Evolutionary conservation across 2,113 vertebrate genomes (phyloP), one percentile per base, ranked within the genome.

Genomic region (Elanoides forficatus): DNA sequence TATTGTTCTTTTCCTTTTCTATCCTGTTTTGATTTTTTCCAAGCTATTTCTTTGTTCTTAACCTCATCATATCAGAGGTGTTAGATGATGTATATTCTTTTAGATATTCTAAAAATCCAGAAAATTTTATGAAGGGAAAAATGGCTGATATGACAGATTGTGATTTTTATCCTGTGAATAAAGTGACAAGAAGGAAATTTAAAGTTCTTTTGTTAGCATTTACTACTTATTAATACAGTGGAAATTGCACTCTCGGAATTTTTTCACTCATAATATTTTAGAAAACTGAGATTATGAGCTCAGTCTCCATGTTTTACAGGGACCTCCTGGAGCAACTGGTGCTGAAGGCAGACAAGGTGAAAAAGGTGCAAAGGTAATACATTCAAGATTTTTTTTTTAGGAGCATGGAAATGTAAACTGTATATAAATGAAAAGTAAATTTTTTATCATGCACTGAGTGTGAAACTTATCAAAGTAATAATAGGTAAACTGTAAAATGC

Each of bases 321-420:
- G 99, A 93, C 99, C 99, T 85, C 99, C 98, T n/a, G 99, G 99
- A 93, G 97, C 98, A 60, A 95, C 98, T 4, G 99, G 99, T 74
- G 87, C 99, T 90, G 99, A 99, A 97, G 99, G 99, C 97, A 99
- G 99, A 87, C 99, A 99, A 98, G 99, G 99, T 81, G 99, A 99
- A 98, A 99, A 99, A 97, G 99, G 99, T 59, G 98, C 99, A 71
- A 99, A 99, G 99, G 99, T 99, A 99, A 98, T 62, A 34, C 17
- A 25, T 5, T 43, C 26, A 32, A 26, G 11, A 23, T 8, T 45
- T 56, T 42, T 42, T 40, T 92, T 86, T 74, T 25, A 30, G 15
- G 21, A 62, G 5, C 13, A 53, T 38, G 23, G 21, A 76, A 82
- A 76, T 63, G 20, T 11, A 52, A 87, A 50, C n/a, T 58, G 16